Evolutionary conservation across 92 coral and sea anemone genomes (phyloP).

Genomic region (Umimayanthus chanpuru): DNA sequence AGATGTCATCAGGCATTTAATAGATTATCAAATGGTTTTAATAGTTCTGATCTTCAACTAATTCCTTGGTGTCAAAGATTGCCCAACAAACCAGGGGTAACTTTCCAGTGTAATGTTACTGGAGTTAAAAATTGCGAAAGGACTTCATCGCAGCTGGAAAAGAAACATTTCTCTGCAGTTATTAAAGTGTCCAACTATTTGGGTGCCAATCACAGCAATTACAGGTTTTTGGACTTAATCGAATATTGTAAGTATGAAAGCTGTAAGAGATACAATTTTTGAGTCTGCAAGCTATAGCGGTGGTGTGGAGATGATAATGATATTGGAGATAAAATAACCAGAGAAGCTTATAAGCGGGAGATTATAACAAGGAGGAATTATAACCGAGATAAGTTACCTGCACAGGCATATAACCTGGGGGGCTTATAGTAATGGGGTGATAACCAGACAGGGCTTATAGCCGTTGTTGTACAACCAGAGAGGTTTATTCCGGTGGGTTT

Average conservation of each 20-base stretch:
- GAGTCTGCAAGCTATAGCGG: neutral
- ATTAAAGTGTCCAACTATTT: neutral
- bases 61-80: neutral
- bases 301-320: too few relatives aligned
- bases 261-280: neutral
- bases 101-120: conserved; percentile 6
- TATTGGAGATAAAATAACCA: too few relatives aligned
- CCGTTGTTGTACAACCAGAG: too few relatives aligned
- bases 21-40: neutral
- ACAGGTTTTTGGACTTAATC: neutral
- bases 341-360: too few relatives aligned
- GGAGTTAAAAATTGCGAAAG: conserved; percentile 11
- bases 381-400: too few relatives aligned
- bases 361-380: too few relatives aligned
- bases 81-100: neutral
- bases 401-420: too few relatives aligned
- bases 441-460: too few relatives aligned
- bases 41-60: neutral
- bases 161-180: neutral
- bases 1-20: neutral
- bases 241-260: conserved; percentile 9
- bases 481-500: too few relatives aligned
- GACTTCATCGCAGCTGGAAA: neutral
- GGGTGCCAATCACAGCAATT: conserved; percentile 2
- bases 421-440: too few relatives aligned